Base-by-base conservation (phyloP, 2,113 vertebrate genomes). In the Struthidea cinerea region DNA sequence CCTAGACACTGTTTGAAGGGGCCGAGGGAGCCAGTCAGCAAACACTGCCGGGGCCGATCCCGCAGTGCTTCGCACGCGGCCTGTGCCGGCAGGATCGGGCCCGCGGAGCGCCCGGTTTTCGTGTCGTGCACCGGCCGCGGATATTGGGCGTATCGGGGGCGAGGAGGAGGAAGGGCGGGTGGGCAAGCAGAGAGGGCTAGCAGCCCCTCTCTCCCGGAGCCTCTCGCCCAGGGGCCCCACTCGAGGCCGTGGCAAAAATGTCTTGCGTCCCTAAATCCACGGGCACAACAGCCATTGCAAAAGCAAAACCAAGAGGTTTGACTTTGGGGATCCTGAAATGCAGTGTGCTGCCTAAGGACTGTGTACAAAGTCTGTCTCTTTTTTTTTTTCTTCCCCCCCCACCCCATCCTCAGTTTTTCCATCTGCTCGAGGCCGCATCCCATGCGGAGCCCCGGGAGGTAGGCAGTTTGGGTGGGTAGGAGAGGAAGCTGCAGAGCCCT, bases 1-100 rank as follows among this genome's bases (percentile, higher is more conserved):
- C 85, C 88, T 79, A 96, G 96, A 88, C 90, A 13, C n/a, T 80
- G 84, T 90, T 57, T 85, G 87, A 87, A 93, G 87, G 87, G 87
- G 64, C 41, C 3, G 16, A 82, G 50, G 71, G 42, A 37, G 59
- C 37, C 11, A 13, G 73, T 94, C 13, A 77, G 74, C 90, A 91
- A 96, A 93, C 84, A 67, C 22, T 7, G 81, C 47, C 5, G 33
- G 39, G 35, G 8, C 53, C 10, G 13, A 50, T 44, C 53, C 73
- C 9, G 41, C 63, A 39, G 61, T 2, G 10, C 55, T 67, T 37
- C 60, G 39, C 59, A 27, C 52, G 71, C 9, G 1, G 53, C 37
- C 73, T 5, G 53, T 2, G 49, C 73, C 20, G 85, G 46, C 84
- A 53, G 89, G 74, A 95, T 86, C 23, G 23, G 70, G 63, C 74